Percentiles rank a stretch among this genome's conserved stretches.
Conservation (phyloP, 2,113 vertebrate species). For the Peucedramus taeniatus region DNA sequence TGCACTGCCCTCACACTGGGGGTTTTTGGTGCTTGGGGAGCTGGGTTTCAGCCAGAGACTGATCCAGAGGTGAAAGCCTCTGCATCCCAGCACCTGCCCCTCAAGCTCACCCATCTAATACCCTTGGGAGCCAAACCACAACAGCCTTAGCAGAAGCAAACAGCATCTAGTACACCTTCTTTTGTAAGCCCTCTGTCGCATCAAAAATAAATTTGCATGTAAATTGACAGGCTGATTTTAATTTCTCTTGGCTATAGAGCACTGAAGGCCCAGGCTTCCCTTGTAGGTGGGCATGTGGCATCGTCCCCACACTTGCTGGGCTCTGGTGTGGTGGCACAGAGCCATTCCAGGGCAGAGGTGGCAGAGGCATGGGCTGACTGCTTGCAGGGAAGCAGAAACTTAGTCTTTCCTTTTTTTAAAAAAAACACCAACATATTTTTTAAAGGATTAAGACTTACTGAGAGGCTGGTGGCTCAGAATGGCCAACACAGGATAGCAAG, state of each 20-base stretch:
- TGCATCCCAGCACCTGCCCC: neutral
- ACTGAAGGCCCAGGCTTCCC: neutral
- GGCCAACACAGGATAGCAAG: neutral
- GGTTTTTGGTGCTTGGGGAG: neutral
- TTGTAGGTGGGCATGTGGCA: neutral
- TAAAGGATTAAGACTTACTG: neutral
- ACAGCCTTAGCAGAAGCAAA: neutral
- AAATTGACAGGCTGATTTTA: constrained; percentile 41
- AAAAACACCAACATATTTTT: neutral
- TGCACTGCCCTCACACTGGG: neutral
- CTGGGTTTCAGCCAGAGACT: neutral
- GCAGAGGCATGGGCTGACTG: neutral
- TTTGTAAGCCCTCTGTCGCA: constrained; percentile 31
- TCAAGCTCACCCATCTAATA: neutral
- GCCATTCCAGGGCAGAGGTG: neutral
- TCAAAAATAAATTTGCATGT: constrained; percentile 56
- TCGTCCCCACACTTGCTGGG: neutral
- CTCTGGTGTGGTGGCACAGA: fast-evolving
- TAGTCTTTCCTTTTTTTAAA: neutral
- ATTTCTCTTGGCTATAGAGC: neutral
- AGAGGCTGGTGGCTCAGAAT: neutral
- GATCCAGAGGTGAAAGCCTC: neutral
- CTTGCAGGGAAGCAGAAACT: neutral
- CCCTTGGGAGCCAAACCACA: neutral
- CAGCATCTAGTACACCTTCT: constrained; percentile 4